Base-by-base conservation (phyloP, 2,888 invertebrate species). In the Argyresthia albistria region DNA sequence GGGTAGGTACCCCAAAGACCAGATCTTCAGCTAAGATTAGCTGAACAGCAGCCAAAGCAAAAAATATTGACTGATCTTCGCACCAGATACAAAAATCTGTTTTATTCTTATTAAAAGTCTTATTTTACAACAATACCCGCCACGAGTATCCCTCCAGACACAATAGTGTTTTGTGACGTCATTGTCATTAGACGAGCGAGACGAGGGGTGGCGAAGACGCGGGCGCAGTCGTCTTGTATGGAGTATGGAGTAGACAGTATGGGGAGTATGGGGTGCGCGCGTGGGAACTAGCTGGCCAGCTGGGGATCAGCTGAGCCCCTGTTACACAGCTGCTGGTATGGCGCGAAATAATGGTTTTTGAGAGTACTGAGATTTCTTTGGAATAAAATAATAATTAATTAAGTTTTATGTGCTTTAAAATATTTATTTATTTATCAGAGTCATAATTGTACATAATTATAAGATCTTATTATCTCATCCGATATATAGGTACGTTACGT, bases 101-200 rank as follows among this genome's bases (percentile, higher is more conserved):
- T 46, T 45, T 45, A 43, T 1, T 35, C 35, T 48, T n/a, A 36
- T 46, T 39, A 37, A 39, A 35, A 37, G 15, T n/a, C 14, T 37
- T 37, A 15, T 4, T 37, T 36, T 37, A 8, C 11, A n/a, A 36
- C 37, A 15, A 15, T 46, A 46, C 15, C 64, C 57, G 76, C 72
- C 79, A 80, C 80, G 76, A 77, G 78, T 69, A 69, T 14, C 15
- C n/a, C 15, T 58, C 50, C 53, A 60, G 55, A 57, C 58, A 63
- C 64, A 66, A 65, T 64, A 59, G 58, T 25, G 53, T 55, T 51
- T 56, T 58, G 62, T 73, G 73, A 73, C 74, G 76, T 74, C 65
- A 69, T 60, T 67, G 66, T 63, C 63, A 25, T 25, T 2, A 25
- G 25, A 6, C 25, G 43, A 42, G 14, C 39, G 16, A 15, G 39